Evolutionary conservation across 2,797 vertebrate genomes (phyloP), one percentile per base, ranked within the genome.

Genomic region (Peromyscus melanophrys): DNA sequence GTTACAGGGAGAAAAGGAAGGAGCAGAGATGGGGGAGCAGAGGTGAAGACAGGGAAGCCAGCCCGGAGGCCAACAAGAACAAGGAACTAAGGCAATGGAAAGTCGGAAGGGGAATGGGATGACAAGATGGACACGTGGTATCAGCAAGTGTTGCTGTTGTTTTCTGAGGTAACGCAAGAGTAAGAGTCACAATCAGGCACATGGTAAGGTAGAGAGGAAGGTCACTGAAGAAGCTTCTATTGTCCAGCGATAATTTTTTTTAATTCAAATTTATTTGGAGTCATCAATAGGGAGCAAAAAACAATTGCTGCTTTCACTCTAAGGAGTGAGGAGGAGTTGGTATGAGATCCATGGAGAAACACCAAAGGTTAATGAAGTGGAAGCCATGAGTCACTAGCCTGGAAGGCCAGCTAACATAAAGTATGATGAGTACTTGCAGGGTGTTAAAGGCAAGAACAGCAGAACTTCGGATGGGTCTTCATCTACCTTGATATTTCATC

Each of bases 391-490:
- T 4, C 27, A 16, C 19, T 25, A 89, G 12, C 11, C 27, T 83
- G 65, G 69, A 76, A 67, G 16, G 10, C 21, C 40, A 17, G 81
- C 29, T 4, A n/a, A 59, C 52, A 55, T 8, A 23, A n/a, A 8
- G 34, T 31, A 6, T n/a, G 75, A 65, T 5, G 43, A 78, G 34
- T 65, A 49, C 84, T 46, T 82, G 43, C 46, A 76, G 71, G 76
- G n/a, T 73, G 46, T 65, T 92, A 46, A 40, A 29, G 13, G 69
- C 55, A 43, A 57, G 37, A 59, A 77, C 31, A 92, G 34, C 34
- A 37, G 67, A 67, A 40, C 23, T 17, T 82, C 76, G 61, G 69
- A 63, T 69, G 73, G 80, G 77, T 95, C 81, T 95, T 80, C 78
- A n/a, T 71, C 90, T 86, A 37, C 46, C 13, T 92, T 52, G 59